Base-by-base conservation (phyloP, 2,888 invertebrate genomes). In the Xestia xanthographa region DNA sequence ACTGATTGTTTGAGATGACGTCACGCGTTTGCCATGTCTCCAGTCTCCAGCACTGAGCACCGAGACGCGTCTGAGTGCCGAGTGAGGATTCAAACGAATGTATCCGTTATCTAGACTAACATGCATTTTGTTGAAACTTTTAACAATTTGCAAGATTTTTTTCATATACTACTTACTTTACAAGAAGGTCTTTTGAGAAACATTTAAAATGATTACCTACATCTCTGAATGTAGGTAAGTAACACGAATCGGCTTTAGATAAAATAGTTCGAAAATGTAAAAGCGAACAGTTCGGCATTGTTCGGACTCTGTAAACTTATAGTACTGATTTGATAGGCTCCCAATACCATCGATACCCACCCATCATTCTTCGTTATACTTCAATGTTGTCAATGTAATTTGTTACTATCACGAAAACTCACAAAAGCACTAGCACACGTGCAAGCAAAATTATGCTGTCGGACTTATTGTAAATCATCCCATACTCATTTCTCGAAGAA, bases 1-100 rank as follows among this genome's bases (percentile, higher is more conserved):
- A 26, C 74, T 68, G 86, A 84, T 86, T 73, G 75, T 82, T 86
- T 82, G 72, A 78, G 72, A 80, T 85, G 75, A 75, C 81, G 76
- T 79, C 80, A 83, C 78, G 80, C 74, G 72, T 77, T 65, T 70
- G 77, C 72, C 70, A 66, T 80, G 66, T 83, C 60, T 74, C 43
- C 63, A 62, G 68, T 63, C 58, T 72, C 48, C 63, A 62, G 60
- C 62, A 56, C 58, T 60, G 66, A 74, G 79, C 79, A 75, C 77
- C 67, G 74, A 79, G 79, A 71, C 74, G 74, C 79, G 75, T 77
- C 86, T 81, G 83, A 79, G 80, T 73, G 78, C 71, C 29, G 77
- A 75, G 53, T 72, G 71, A 77, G 80, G 79, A 74, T 62, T 71
- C 72, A 67, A 69, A 66, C 87, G 70, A 79, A 82, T 73, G 73